Evolutionary conservation across 2,888 invertebrate species (phyloP).

Genomic region (Chaetogeoica ovagalla): DNA sequence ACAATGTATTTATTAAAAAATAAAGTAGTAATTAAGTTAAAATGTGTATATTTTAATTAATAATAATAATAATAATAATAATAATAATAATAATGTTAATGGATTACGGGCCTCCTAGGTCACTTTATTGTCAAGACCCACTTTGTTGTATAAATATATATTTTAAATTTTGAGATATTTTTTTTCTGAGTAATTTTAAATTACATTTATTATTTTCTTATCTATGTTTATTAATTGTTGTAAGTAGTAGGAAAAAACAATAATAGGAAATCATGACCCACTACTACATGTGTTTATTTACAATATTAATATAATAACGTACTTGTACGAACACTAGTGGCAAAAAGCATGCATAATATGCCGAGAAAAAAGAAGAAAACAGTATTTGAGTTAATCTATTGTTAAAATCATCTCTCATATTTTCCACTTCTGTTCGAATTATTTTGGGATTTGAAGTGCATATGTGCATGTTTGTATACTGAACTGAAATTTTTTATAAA

Average conservation of each 20-base stretch:
- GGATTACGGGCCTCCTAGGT: too few relatives aligned
- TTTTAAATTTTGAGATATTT: too few relatives aligned
- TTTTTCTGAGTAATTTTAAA: too few relatives aligned
- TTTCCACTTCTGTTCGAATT: slow-evolving; percentile 71
- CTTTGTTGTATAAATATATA: too few relatives aligned
- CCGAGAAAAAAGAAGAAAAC: slow-evolving; percentile 79
- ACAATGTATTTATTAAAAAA: too few relatives aligned
- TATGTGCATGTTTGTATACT: slow-evolving; percentile 46
- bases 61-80: too few relatives aligned
- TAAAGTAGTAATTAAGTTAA: too few relatives aligned
- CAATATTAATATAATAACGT: slow-evolving; percentile 55
- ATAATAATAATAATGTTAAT: too few relatives aligned
- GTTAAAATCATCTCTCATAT: slow-evolving; percentile 84
- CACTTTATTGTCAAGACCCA: too few relatives aligned
- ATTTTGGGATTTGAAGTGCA: slow-evolving; percentile 46
- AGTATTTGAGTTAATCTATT: slow-evolving; percentile 84
- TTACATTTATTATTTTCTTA: too few relatives aligned
- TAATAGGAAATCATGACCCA: not conserved
- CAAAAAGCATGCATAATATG: slow-evolving; percentile 86
- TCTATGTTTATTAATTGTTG: not conserved
- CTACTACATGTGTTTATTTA: not conserved
- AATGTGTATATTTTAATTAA: too few relatives aligned
- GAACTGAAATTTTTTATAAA: slow-evolving; percentile 39
- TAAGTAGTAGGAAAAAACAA: not conserved
- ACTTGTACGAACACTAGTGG: slow-evolving; percentile 90